These are phyloP conservation scores for Metallyticus violacea DNA, from an alignment of 2,888 invertebrate genomes.

Conservation along the genomic window DNA sequence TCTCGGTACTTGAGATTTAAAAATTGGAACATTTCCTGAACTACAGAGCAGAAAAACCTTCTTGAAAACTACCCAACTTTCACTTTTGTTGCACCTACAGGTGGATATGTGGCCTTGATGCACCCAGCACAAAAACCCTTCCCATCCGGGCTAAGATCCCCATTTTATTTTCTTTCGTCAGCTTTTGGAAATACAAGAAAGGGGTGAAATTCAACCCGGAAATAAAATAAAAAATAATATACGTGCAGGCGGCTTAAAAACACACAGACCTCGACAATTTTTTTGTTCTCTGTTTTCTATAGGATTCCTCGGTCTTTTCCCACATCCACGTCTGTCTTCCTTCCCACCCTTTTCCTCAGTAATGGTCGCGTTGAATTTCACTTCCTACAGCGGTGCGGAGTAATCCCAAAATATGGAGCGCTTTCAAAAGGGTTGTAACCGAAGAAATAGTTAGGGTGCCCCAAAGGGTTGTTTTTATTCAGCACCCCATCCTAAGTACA, in stretches of 20 bases:
- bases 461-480: slow-evolving; percentile 4
- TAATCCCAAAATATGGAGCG: slow-evolving; percentile 20
- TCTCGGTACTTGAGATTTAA: no score
- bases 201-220: slow-evolving; percentile 29
- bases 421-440: slow-evolving; percentile 11
- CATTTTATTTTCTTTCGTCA: background rate
- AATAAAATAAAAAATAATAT: slow-evolving; percentile 23
- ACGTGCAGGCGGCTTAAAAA: background rate
- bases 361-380: slow-evolving; percentile 9
- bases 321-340: background rate
- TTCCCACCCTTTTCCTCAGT: slow-evolving; percentile 1
- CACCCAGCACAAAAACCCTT: background rate
- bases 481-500: background rate
- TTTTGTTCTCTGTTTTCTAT: background rate
- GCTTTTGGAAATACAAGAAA: slow-evolving; percentile 15
- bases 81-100: no score
- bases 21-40: no score
- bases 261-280: background rate
- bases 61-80: no score
- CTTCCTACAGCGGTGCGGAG: slow-evolving; percentile 4
- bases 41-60: no score
- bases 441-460: slow-evolving; percentile 6
- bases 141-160: background rate
- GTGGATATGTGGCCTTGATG: background rate
- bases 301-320: background rate